Evolutionary conservation across 2,797 vertebrate genomes (phyloP), one percentile per base, ranked within the genome.

Genomic region (Sebastes cheni): DNA sequence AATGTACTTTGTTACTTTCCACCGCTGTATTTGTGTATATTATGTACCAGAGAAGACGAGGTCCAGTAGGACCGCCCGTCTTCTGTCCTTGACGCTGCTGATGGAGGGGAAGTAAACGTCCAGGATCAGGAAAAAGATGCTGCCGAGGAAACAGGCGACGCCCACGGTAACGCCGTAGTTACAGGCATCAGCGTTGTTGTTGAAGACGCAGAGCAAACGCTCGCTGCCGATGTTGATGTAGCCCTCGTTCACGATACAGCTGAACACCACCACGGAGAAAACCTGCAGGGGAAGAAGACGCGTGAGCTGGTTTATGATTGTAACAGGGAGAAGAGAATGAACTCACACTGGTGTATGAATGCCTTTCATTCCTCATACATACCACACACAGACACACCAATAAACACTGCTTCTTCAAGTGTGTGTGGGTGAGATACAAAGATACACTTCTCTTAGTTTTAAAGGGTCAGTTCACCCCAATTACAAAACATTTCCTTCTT

Each of bases 61-160:
- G 93, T 99, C 98, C 20, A 98, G 84, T 34, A 99, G 93, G 39
- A 99, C 97, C 0, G 95, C 97, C 0, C 96, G 95, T 65, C 96
- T 97, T 59, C 98, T 95, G 93, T 99, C 97, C 87, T 95, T 97
- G 72, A 99, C 94, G 6, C 95, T 99, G 96, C 97, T 99, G 95
- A 99, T 98, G 95, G 97, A 96, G 81, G 98, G 97, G 91, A 99
- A 99, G 89, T 98, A 95, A 87, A 96, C 61, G 69, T 99, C 98
- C 82, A 99, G 79, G 8, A 97, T 83, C 60, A 98, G 87, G 92
- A 99, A 99, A 82, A 96, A 95, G 83, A 97, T 92, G 83, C 96
- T 97, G 89, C 96, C 97, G 0, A 99, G 94, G 93, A 99, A 99
- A 74, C 97, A 97, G 16, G 97, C 92, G 89, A 99, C 83, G 27